Percentiles rank a stretch among this genome's conserved stretches.
Conservation (phyloP, 2,113 vertebrate species). For the Glaucomys volans region DNA sequence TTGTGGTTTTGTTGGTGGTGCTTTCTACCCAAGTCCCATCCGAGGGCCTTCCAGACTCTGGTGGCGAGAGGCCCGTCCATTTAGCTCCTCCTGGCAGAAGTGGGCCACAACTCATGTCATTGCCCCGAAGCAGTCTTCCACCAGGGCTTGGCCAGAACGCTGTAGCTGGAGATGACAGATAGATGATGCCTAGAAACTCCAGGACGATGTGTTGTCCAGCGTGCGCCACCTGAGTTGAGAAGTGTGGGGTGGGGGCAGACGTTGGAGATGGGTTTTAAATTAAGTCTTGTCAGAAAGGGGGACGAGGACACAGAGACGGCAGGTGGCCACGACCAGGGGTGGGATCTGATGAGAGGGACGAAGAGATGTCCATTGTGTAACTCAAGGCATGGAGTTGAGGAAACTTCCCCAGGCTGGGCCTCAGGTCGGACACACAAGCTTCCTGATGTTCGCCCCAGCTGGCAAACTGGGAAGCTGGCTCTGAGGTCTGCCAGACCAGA, state of each 20-base stretch:
- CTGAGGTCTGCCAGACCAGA: background rate
- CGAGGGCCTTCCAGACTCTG: background rate
- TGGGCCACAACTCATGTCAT: background rate
- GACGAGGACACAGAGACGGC: background rate
- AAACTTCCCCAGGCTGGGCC: background rate
- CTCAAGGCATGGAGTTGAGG: background rate
- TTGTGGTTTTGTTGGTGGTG: background rate
- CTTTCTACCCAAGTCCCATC: background rate
- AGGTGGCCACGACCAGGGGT: background rate
- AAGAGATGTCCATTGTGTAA: background rate
- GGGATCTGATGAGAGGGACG: background rate
- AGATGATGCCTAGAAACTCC: background rate
- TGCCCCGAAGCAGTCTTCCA: background rate
- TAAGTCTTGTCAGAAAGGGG: background rate
- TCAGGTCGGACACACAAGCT: background rate
- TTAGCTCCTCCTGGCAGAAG: background rate
- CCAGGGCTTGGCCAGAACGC: background rate
- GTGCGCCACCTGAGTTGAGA: background rate
- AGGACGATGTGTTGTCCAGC: background rate
- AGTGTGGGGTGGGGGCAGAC: background rate
- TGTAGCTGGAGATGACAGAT: background rate
- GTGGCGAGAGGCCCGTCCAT: background rate
- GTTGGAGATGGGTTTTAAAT: background rate
- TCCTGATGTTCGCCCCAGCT: background rate
- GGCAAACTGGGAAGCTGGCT: conserved; percentile 19